These are phyloP conservation scores for Podabrus alpinus DNA, from an alignment of 2,888 invertebrate genomes.

Conservation along the genomic window DNA sequence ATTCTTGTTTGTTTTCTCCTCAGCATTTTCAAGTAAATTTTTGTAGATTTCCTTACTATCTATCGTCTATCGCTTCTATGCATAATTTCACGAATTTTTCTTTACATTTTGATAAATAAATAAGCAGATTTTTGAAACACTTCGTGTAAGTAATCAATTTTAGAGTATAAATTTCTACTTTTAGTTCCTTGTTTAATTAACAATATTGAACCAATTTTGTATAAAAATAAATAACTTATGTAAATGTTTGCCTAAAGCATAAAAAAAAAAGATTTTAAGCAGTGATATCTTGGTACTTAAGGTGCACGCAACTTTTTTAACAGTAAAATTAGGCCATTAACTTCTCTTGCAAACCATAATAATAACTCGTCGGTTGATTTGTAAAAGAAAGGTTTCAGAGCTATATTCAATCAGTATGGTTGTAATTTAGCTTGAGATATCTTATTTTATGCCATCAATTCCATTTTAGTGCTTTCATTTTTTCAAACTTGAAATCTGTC, in stretches of 20 bases:
- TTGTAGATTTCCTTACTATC: no score
- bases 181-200: not conserved
- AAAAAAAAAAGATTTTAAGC: constrained; percentile 17
- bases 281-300: constrained; percentile 27
- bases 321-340: constrained; percentile 26
- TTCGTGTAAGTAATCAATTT: not conserved
- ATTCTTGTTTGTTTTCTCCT: no score
- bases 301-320: constrained; percentile 23
- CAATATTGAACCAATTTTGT: not conserved
- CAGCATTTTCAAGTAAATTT: no score
- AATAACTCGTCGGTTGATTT: constrained; percentile 28
- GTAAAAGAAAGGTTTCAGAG: constrained; percentile 21
- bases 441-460: constrained; percentile 16
- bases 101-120: not conserved
- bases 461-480: constrained; percentile 4
- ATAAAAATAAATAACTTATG: constrained; percentile 9
- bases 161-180: not conserved
- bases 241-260: constrained; percentile 19
- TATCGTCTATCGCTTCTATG: no score
- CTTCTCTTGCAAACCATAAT: constrained; percentile 22
- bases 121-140: not conserved
- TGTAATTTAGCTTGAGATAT: constrained; percentile 17
- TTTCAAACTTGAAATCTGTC: not conserved
- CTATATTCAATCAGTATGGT: constrained; percentile 23
- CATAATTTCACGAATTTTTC: not conserved